Base-by-base conservation (phyloP, 2,888 invertebrate genomes). In the Caenorhabditis virilis region DNA sequence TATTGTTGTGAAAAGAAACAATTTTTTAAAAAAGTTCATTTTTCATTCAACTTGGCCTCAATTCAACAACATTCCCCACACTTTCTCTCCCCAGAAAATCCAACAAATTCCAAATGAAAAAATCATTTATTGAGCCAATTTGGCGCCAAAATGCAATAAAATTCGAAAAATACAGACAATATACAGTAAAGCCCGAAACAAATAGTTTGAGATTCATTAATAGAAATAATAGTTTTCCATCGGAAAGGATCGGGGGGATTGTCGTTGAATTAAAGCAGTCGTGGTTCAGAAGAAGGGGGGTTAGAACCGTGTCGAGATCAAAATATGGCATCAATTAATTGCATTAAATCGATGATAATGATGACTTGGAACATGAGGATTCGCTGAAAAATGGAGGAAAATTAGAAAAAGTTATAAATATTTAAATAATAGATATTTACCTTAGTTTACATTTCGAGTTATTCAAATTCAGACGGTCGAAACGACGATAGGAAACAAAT, bases 401-500 rank as follows among this genome's bases (percentile, higher is more conserved):
- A n/a, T n/a, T n/a, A n/a, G n/a, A n/a, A n/a, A n/a, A n/a, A n/a
- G n/a, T n/a, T n/a, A n/a, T n/a, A n/a, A n/a, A n/a, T n/a, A n/a
- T n/a, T n/a, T n/a, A n/a, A n/a, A n/a, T n/a, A n/a, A n/a, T n/a
- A n/a, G n/a, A n/a, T n/a, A n/a, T n/a, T n/a, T n/a, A n/a, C n/a
- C n/a, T n/a, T n/a, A n/a, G n/a, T n/a, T n/a, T n/a, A n/a, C n/a
- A n/a, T n/a, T n/a, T n/a, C n/a, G n/a, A n/a, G n/a, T n/a, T n/a
- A n/a, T n/a, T n/a, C n/a, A n/a, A n/a, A n/a, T n/a, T n/a, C n/a
- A n/a, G n/a, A n/a, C n/a, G n/a, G n/a, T n/a, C n/a, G n/a, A n/a
- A n/a, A 2, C n/a, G 47, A 4, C 6, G 22, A 49, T 60, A 63
- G 38, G 64, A 66, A 26, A 69, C 63, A 55, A 74, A 74, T 46